Base-by-base conservation (phyloP, 2,797 vertebrate genomes). In the Eulemur mongoz region DNA sequence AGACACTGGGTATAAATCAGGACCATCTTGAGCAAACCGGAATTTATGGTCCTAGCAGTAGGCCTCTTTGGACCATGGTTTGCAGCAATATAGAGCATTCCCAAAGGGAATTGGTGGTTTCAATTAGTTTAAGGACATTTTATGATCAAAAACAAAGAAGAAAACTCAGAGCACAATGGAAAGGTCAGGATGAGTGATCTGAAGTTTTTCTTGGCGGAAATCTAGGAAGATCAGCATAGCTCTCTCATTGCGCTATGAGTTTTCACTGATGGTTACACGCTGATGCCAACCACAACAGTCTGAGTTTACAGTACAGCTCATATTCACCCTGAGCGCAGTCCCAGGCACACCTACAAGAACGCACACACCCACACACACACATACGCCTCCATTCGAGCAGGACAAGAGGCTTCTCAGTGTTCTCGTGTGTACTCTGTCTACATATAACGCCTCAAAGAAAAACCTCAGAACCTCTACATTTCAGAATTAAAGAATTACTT, bases 151-250 rank as follows among this genome's bases (percentile, higher is more conserved):
- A 89, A 75, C n/a, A 59, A 75, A 65, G 92, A 86, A 72, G 48
- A 93, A 95, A 87, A 90, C 35, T 92, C 70, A 23, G 81, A 52
- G 50, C 25, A 72, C 35, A 72, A 30, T 20, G n/a, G 89, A 92
- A 78, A 96, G 63, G 91, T 92, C 92, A 79, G 52, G 27, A 48
- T 87, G 54, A 84, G 84, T 40, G 81, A 80, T 84, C 80, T 93
- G 73, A 86, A 93, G 89, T 54, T 96, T 95, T 86, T 81, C 80
- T 97, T 95, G 96, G 93, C 95, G 89, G 65, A 75, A 83, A 54
- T 80, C 86, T 82, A 38, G 73, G 89, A 84, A 6, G 63, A 79
- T 88, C 92, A 79, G 85, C 88, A 84, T 27, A 86, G 84, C 67
- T 91, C 91, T 84, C 76, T 30, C 83, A 11, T 22, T 52, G 80